Base-by-base conservation (phyloP, 2,888 invertebrate genomes). In the Mimumesa dahlbomi region DNA sequence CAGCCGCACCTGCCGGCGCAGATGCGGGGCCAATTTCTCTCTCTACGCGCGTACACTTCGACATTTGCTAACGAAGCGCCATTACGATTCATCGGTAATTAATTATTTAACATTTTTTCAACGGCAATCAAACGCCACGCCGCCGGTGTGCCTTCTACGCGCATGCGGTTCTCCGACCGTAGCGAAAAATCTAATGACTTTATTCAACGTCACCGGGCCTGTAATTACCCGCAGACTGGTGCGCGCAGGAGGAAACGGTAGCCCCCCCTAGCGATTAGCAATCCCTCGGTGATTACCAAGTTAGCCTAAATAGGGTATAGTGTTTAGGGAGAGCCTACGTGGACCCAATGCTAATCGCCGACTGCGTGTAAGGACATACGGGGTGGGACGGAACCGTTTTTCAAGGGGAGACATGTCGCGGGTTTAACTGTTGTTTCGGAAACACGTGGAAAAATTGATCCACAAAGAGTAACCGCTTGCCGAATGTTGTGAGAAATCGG, bases 241-340 rank as follows among this genome's bases (percentile, higher is more conserved):
- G 75, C 71, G 75, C 71, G 73, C 82, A 80, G 63, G 76, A 70
- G 63, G 68, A 71, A 58, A 75, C 75, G 77, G 38, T 69, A 76
- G 78, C 83, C 82, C 83, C 84, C 82, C 71, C 79, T 63, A 70
- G 66, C 84, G 84, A 85, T 84, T 84, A 82, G 81, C 82, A 82
- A 78, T 78, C 85, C 84, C 85, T 79, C 82, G 84, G 77, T 85
- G 83, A 88, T 88, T 88, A 87, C 86, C 86, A 85, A 88, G 87
- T 87, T 88, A 87, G 86, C 82, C 77, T 85, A 87, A 87, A 87
- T 87, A 85, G 84, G 85, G 85, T 86, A 86, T 82, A 85, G 85
- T 86, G 85, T 88, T 88, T 87, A 85, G 86, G 84, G 83, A 80
- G 77, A 82, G 81, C 64, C 80, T 84, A 82, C 82, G 83, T 80